Conservation (phyloP, 2,888 invertebrate species). For the Apantesis nais region DNA sequence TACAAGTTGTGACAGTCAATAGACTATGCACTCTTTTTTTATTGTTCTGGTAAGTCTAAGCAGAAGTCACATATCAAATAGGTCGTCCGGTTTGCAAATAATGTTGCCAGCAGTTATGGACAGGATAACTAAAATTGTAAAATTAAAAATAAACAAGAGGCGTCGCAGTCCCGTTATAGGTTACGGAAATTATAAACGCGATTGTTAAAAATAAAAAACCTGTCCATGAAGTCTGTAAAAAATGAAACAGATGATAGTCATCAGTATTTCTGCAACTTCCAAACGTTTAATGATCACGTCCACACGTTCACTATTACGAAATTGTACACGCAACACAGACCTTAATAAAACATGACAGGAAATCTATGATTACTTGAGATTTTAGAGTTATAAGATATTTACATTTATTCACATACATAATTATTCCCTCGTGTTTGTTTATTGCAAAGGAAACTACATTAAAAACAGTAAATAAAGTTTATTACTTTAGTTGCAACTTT, state of each 20-base stretch:
- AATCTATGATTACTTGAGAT: conserved; percentile 12
- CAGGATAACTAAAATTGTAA: too few relatives aligned
- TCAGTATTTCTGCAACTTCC: conserved; percentile 10
- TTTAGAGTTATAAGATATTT: conserved; percentile 1
- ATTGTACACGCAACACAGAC: conserved; percentile 11
- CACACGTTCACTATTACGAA: conserved; percentile 11
- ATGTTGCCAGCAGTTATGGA: not conserved
- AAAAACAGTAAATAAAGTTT: not conserved
- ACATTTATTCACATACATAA: not conserved
- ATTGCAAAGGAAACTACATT: not conserved
- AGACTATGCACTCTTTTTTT: not conserved
- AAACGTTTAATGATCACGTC: conserved; percentile 14
- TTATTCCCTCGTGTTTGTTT: not conserved
- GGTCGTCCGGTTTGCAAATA: not conserved
- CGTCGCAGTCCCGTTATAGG: not conserved
- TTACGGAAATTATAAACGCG: not conserved
- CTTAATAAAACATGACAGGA: conserved; percentile 19
- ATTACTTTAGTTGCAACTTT: not conserved
- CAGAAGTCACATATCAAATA: not conserved
- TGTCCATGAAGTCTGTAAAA: not conserved
- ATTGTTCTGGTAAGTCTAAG: not conserved
- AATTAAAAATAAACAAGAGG: not conserved
- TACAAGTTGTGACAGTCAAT: not conserved
- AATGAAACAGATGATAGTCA: not conserved
- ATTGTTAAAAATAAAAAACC: not conserved